phyloP scores from a whole-genome alignment of 2,113 vertebrate species.

The Neoarius graeffei region DNA sequence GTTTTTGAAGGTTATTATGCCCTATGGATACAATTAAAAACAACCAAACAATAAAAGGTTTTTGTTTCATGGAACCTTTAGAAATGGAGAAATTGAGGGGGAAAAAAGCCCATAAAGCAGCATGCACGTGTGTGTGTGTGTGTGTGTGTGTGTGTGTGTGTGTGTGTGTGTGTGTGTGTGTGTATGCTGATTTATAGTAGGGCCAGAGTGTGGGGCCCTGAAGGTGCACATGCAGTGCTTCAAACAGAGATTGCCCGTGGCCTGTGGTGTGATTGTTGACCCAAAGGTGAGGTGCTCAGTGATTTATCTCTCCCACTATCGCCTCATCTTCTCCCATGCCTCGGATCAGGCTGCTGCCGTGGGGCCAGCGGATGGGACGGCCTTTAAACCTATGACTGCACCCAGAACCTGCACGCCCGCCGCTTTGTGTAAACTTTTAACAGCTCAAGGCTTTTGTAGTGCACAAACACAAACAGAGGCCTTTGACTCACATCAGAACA shows the following conservation, averaged over 20 bases:
- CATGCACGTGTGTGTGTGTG: background rate
- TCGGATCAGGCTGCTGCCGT: constrained; percentile 37
- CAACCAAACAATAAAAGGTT: background rate
- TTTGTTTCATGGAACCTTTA: background rate
- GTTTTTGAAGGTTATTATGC: background rate
- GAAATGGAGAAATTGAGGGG: background rate
- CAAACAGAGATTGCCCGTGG: constrained; percentile 80
- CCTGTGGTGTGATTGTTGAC: constrained; percentile 78
- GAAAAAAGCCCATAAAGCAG: background rate
- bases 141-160: constrained; percentile 12
- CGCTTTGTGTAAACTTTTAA: constrained; percentile 8
- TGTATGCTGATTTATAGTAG: constrained; percentile 78
- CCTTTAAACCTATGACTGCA: constrained; percentile 51
- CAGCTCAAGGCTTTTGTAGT: constrained; percentile 33
- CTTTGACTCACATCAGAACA: constrained; percentile 19
- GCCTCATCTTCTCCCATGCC: constrained; percentile 70
- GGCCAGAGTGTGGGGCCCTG: constrained; percentile 78
- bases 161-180: constrained; percentile 29
- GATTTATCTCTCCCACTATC: constrained; percentile 78
- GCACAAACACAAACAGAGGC: constrained; percentile 13
- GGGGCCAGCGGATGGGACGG: constrained; percentile 18
- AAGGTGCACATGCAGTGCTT: constrained; percentile 77
- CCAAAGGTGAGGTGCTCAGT: constrained; percentile 79
- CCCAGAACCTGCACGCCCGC: constrained; percentile 28
- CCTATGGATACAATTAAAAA: background rate